These are phyloP conservation scores for Encarsia formosa DNA, from an alignment of 2,888 invertebrate species.

Conservation along the genomic window DNA sequence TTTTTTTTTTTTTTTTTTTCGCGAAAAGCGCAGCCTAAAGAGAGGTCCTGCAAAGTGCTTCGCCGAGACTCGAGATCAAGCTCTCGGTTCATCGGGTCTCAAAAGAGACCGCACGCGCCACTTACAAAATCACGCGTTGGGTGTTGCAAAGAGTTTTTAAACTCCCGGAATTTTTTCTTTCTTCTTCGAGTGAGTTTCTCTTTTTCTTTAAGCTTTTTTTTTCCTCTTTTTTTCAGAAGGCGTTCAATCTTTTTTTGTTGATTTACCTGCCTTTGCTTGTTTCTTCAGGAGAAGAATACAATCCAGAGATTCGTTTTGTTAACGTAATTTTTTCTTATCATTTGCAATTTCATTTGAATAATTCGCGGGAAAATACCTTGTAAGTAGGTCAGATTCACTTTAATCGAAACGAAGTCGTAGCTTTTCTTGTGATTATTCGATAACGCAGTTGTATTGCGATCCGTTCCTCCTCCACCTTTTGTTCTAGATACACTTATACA, in stretches of 20 bases:
- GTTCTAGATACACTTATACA: no score
- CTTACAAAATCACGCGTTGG: background rate
- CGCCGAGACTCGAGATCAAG: constrained; percentile 12
- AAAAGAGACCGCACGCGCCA: background rate
- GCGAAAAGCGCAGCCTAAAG: background rate
- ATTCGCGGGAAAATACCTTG: constrained; percentile 23
- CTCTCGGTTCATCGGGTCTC: constrained; percentile 14
- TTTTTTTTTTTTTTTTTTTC: background rate
- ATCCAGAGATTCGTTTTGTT: no score
- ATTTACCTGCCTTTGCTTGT: no score
- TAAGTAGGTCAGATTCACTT: constrained; percentile 29
- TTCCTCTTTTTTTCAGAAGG: no score
- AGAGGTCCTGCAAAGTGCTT: constrained; percentile 12
- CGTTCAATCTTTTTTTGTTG: no score
- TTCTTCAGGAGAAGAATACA: no score
- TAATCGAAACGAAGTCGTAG: no score
- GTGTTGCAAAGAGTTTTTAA: constrained; percentile 5
- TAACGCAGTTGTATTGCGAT: no score
- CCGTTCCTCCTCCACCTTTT: background rate
- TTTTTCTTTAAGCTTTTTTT: constrained; percentile 17
- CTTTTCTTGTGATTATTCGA: no score
- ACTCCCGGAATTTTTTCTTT: no score
- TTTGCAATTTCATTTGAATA: constrained; percentile 11
- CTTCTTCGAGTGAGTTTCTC: no score
- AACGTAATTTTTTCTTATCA: constrained; percentile 18